phyloP scores from a whole-genome alignment of 1,140 invertebrate genomes.

The Coboldia fuscipes region DNA sequence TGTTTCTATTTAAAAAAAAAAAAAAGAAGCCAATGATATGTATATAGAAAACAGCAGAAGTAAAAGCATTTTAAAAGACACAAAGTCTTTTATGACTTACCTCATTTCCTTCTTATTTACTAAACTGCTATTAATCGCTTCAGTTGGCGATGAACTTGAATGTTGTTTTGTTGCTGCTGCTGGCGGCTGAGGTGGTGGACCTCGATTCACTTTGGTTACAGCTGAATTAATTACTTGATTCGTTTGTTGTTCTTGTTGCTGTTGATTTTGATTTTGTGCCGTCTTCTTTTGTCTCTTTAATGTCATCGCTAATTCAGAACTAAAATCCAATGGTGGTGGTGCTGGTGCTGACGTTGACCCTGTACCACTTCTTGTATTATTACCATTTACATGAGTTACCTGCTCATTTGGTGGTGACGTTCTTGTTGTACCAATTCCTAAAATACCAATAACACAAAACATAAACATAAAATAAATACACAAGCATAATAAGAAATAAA shows the following conservation, averaged over 20 bases:
- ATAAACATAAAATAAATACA: no score
- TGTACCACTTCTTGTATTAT: neutral
- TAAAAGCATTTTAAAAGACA: no score
- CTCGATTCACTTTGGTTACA: slow-evolving; percentile 20
- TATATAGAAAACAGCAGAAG: no score
- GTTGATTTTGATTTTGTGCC: slow-evolving; percentile 18
- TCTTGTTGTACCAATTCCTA: slow-evolving; percentile 5
- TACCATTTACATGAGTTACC: slow-evolving; percentile 10
- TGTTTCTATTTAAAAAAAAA: no score
- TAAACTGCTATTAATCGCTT: no score
- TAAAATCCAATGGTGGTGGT: slow-evolving; percentile 13
- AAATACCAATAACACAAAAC: no score
- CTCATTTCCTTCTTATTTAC: no score
- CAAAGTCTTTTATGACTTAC: no score
- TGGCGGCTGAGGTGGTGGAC: slow-evolving; percentile 21
- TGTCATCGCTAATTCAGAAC: slow-evolving; percentile 17
- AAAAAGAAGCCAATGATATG: no score
- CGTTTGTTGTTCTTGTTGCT: slow-evolving; percentile 7
- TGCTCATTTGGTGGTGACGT: slow-evolving; percentile 6
- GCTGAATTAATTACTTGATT: slow-evolving; percentile 21
- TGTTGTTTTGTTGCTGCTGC: no score
- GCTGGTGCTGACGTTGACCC: neutral
- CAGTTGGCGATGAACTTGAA: no score
- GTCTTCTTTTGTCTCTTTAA: slow-evolving; percentile 20
- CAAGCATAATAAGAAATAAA: no score